Evolutionary conservation across 2,888 invertebrate species (phyloP).

Genomic region (Platycheirus rosarum): DNA sequence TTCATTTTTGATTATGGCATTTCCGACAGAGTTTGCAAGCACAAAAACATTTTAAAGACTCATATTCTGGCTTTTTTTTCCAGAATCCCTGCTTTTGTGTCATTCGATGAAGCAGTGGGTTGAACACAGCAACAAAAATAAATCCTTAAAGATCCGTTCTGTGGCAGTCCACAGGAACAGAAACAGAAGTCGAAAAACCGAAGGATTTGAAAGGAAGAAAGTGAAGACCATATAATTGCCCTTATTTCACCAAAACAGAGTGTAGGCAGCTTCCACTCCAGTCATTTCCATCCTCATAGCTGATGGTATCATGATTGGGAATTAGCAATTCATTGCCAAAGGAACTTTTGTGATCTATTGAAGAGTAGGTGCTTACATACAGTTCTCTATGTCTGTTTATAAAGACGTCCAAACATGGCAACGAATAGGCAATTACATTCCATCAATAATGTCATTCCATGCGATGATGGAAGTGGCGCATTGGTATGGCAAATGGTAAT

Average conservation of each 20-base stretch:
- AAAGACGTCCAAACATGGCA: conserved; percentile 34
- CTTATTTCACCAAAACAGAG: conserved; percentile 41
- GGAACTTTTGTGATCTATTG: conserved; percentile 32
- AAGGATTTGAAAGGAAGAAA: conserved; percentile 49
- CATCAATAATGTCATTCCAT: conserved; percentile 33
- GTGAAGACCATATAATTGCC: conserved; percentile 46
- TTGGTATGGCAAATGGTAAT: conserved; percentile 25
- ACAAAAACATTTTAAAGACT: conserved; percentile 57
- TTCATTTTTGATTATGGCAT: conserved; percentile 56
- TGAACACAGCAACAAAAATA: background rate
- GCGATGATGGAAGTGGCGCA: conserved; percentile 31
- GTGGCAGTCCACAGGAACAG: too few relatives aligned
- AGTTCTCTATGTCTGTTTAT: conserved; percentile 16
- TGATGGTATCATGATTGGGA: conserved; percentile 35
- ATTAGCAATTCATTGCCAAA: conserved; percentile 45
- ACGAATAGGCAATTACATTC: conserved; percentile 45
- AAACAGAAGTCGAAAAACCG: conserved; percentile 41
- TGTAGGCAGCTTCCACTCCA: background rate
- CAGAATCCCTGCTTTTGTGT: background rate
- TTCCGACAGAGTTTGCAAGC: conserved; percentile 50
- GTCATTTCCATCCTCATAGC: conserved; percentile 3
- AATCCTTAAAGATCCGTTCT: conserved; percentile 23
- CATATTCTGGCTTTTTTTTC: conserved; percentile 16
- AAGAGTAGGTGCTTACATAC: conserved; percentile 36
- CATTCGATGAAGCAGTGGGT: background rate